Evolutionary conservation across 1,140 invertebrate species (phyloP).

Genomic region (Heliothis virescens): DNA sequence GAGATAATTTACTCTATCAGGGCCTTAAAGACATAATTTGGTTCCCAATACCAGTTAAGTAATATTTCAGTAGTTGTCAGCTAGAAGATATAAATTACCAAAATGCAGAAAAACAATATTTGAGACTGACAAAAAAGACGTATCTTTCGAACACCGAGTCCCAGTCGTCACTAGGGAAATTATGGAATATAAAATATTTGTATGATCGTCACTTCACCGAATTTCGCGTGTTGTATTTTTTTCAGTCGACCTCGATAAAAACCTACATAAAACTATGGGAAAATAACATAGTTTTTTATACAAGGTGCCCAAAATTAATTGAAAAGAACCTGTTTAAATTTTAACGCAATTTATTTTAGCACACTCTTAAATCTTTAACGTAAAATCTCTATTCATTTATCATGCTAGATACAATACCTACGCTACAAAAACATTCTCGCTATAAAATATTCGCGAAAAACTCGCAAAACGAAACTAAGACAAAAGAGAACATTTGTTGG

Average conservation of each 20-base stretch:
- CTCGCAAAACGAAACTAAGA: constrained; percentile 1
- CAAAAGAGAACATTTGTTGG: constrained; percentile 26
- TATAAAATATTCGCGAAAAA: background rate
- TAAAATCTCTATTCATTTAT: too few relatives aligned
- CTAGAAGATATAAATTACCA: constrained; percentile 8
- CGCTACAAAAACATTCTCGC: background rate
- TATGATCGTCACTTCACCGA: constrained; percentile 48
- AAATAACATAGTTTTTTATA: background rate
- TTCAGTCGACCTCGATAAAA: constrained; percentile 26
- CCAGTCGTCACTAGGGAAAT: constrained; percentile 50
- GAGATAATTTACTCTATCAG: background rate
- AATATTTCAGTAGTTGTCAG: background rate
- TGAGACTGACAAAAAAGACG: constrained; percentile 36
- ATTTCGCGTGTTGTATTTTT: constrained; percentile 42
- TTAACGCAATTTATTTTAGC: background rate
- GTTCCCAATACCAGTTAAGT: background rate
- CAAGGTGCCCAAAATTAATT: background rate
- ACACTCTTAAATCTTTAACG: background rate
- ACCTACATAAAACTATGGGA: background rate
- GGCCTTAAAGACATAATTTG: background rate
- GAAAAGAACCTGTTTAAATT: background rate
- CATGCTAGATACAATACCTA: background rate
- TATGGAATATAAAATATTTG: constrained; percentile 50
- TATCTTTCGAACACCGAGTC: constrained; percentile 41
- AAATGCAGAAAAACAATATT: constrained; percentile 41